Evolutionary conservation across 2,888 invertebrate species (phyloP), one percentile per base, ranked within the genome.

Genomic region (Cynaeus angustus): DNA sequence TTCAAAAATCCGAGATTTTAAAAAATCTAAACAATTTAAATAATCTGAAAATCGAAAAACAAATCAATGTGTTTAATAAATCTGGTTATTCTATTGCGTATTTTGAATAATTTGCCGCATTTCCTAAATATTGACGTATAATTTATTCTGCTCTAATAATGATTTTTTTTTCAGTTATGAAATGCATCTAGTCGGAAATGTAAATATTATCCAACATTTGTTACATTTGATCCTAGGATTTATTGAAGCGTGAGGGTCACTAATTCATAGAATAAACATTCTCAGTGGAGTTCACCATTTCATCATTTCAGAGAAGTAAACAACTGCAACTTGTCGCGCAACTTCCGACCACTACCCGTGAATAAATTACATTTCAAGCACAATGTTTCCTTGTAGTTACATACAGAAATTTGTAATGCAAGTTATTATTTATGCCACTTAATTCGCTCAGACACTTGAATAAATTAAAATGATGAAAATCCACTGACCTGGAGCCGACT

Each of bases 381-480:
- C 28, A 56, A 56, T 56, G 43, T 56, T 56, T 56, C 28, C 43
- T 56, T 43, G 56, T 28, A 43, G 28, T 43, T 56, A 12, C 53
- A 55, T 16, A 0, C 16, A 9, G 52, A 28, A 52, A 55, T 53
- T 53, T 37, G 13, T 13, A 37, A 55, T 26, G 14, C 41, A 55
- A 38, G n/a, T 58, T 59, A 46, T 46, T 45, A 43, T 58, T 58
- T 28, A 58, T 26, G 28, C 13, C 12, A 12, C 12, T 21, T 55
- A 33, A 41, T 55, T 38, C 21, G n/a, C 38, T 21, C 26, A 41
- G 12, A n/a, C 13, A 56, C 41, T 43, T 43, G 56, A 56, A 56
- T 56, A 43, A 41, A 56, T 56, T 56, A 56, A 41, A 56, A 43
- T 43, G 41, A 56, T 56, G 41, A 26, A 56, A 41, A 38, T 38